Base-by-base conservation (phyloP, 1,140 invertebrate species). In the Orchestia grillus region DNA sequence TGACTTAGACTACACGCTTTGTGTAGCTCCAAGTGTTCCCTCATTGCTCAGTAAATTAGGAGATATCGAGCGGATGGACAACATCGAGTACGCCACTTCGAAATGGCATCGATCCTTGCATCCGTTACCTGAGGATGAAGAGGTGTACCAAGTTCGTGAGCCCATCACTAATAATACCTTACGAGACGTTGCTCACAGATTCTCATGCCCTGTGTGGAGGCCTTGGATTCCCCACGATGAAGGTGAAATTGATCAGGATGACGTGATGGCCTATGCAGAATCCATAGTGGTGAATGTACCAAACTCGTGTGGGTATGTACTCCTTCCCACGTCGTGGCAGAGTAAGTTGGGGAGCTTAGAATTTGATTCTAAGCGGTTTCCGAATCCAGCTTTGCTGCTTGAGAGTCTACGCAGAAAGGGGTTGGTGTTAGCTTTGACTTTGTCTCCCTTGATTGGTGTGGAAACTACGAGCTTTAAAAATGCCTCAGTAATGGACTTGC, bases 81-180 rank as follows among this genome's bases (percentile, higher is more conserved):
- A 87, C 28, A 96, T 96, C 87, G 96, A 96, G 43, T 96, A 96
- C 44, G 96, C 95, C 95, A 96, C 92, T 88, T 96, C 87, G 77
- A 96, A 96, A 96, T 96, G 47, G 96, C 96, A 43, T 95, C 96
- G 91, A 95, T 96, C 88, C 96, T 96, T 96, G 92, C 96, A 47
- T 95, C 96, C 4, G 88, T 95, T 45, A 87, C 91, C 44, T 95
- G 44, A 44, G 3, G 92, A 94, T 94, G 92, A 87, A 41, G 96
- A 96, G 95, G 92, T 96, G 42, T 95, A 96, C 90, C 96, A 96
- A 87, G 57, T 91, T 23, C 47, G 95, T 42, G 43, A 95, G 28
- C 62, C 96, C 16, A 96, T 96, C 19, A 95, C 96, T 16, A 95
- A 96, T 45, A n/a, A 91, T 47, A 90, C 92, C 43, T 47, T 94